These are phyloP conservation scores for Polyergus mexicanus DNA, from an alignment of 1,140 invertebrate genomes.

Conservation along the genomic window DNA sequence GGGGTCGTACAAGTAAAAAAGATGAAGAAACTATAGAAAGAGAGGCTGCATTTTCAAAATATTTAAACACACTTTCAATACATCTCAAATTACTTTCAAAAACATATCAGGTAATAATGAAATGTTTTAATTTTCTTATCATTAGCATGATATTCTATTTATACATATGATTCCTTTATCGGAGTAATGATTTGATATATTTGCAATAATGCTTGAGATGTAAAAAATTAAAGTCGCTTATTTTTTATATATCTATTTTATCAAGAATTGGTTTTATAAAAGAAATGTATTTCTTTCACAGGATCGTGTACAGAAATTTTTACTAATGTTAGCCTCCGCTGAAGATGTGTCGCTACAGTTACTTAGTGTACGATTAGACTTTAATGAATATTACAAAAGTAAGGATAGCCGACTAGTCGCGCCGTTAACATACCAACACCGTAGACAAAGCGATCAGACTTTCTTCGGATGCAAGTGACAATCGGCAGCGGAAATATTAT, in stretches of 20 bases:
- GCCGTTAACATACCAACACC: constrained; percentile 91
- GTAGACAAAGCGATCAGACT: constrained; percentile 88
- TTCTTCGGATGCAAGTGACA: constrained; percentile 82
- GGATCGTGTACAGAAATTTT: constrained; percentile 92
- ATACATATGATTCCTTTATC: neutral
- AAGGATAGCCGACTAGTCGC: constrained; percentile 91
- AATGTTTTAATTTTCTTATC: constrained; percentile 60
- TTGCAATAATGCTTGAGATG: neutral
- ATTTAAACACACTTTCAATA: constrained; percentile 88
- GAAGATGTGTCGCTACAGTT: constrained; percentile 94
- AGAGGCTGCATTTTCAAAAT: constrained; percentile 88
- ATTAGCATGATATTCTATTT: neutral
- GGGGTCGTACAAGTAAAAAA: constrained; percentile 73
- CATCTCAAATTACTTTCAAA: constrained; percentile 89
- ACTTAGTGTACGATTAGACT: constrained; percentile 96
- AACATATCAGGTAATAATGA: constrained; percentile 88
- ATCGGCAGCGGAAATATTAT: constrained; percentile 34
- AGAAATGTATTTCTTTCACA: constrained; percentile 82
- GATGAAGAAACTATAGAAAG: constrained; percentile 88
- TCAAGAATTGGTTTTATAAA: neutral
- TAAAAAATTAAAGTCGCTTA: neutral
- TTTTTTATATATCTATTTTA: neutral
- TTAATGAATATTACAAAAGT: constrained; percentile 96
- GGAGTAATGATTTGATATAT: neutral
- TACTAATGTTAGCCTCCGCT: constrained; percentile 92